Base-by-base conservation (phyloP, 1,140 invertebrate genomes). In the Arctopsyche grandis region DNA sequence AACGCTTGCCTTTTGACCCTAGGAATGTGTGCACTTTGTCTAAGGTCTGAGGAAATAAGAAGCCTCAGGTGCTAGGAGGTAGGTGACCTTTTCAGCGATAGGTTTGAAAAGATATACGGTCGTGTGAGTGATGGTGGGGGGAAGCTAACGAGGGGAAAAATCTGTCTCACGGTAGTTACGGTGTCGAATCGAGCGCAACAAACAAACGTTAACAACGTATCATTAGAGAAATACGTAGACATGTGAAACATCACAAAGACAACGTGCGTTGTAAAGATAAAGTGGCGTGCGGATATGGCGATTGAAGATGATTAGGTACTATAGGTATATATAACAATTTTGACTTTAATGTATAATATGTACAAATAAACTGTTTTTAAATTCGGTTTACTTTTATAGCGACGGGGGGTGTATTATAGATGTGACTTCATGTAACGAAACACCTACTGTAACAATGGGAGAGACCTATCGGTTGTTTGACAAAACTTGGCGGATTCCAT, bases 81-180 rank as follows among this genome's bases (percentile, higher is more conserved):
- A n/a, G 1, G 56, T 60, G 56, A 60, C 56, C 16, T 19, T 60
- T 21, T 60, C n/a, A n/a, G n/a, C n/a, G n/a, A n/a, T n/a, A n/a
- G n/a, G n/a, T n/a, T n/a, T n/a, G n/a, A n/a, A n/a, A n/a, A n/a
- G n/a, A n/a, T n/a, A n/a, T n/a, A n/a, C n/a, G n/a, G n/a, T n/a
- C n/a, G n/a, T n/a, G n/a, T 9, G 56, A 60, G 3, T 19, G 56
- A 60, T 60, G 56, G 19, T 5, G 16, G 56, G 9, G 56, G 9
- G 9, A 60, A 60, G 19, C 52, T 60, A 60, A 60, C 56, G 56
- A 60, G 56, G 56, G 56, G 56, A 60, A 56, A n/a, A 52, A 16
- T 52, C 16, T 60, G 16, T 60, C 9, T 9, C 7, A 60, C 16
- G 56, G 56, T 38, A 60, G 56, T 60, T 60, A 60, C 48, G 48